Percentiles rank a stretch among this genome's conserved stretches.
Evolutionary conservation across 2,113 vertebrate species (phyloP).

Genomic region (Bubo bubo): DNA sequence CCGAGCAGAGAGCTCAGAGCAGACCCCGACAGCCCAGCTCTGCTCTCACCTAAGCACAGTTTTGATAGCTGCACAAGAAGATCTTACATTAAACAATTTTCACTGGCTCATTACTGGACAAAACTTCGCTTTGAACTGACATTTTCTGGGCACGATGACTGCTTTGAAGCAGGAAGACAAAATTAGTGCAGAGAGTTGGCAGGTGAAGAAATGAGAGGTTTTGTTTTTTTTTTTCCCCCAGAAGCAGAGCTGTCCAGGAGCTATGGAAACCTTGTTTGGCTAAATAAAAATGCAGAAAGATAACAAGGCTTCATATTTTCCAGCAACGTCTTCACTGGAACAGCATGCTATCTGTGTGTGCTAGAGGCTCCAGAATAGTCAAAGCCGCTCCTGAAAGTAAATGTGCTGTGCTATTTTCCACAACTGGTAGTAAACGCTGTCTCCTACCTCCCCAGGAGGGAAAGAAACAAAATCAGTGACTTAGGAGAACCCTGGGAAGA

Average conservation of each 20-base stretch:
- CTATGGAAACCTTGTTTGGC: conserved; percentile 43
- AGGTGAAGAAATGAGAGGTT: conserved; percentile 50
- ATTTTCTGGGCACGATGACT: conserved; percentile 21
- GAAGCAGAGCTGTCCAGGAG: conserved; percentile 5
- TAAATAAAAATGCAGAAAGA: not conserved
- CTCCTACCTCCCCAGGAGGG: not conserved
- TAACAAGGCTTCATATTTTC: conserved; percentile 42
- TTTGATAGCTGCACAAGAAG: not conserved
- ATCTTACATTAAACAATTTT: not conserved
- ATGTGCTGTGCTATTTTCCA: not conserved
- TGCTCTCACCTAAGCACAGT: not conserved
- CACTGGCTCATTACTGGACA: conserved; percentile 48
- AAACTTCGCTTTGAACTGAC: conserved; percentile 28
- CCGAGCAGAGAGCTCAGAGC: not conserved
- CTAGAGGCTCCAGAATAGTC: not conserved
- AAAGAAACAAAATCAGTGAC: not conserved
- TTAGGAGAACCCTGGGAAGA: not conserved
- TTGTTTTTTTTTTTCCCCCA: not conserved
- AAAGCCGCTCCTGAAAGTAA: not conserved
- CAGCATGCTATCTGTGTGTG: not conserved
- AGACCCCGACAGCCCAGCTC: not conserved
- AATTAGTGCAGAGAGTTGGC: conserved; percentile 45
- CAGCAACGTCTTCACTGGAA: not conserved
- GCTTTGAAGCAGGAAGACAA: conserved; percentile 39
- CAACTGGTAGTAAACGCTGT: not conserved